A percentile compares a stretch with the other conserved stretches of the same genome.
phyloP scores from a whole-genome alignment of 1,140 invertebrate genomes.

The Drosophila jambulina region DNA sequence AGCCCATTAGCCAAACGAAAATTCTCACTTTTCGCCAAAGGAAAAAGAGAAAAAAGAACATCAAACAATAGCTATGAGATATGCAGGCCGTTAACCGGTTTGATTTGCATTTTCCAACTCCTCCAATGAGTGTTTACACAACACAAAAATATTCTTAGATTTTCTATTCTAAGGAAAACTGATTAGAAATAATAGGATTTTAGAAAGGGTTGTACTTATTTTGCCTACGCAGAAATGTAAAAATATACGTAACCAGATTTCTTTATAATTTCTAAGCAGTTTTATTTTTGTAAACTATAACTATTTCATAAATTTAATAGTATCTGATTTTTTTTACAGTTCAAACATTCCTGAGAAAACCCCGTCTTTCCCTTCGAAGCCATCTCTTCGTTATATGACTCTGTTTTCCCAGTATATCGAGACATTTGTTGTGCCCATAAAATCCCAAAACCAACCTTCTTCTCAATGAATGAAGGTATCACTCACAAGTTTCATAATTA shows the following conservation, averaged over 20 bases:
- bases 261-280: no score
- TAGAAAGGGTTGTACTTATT: background rate
- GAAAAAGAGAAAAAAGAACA: conserved; percentile 41
- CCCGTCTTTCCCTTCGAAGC: no score
- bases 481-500: conserved; percentile 37
- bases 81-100: conserved; percentile 60
- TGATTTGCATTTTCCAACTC: conserved; percentile 41
- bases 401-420: conserved; percentile 3
- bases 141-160: background rate
- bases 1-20: conserved; percentile 58
- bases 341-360: background rate
- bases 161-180: background rate
- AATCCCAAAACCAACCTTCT: background rate
- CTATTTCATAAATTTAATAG: no score
- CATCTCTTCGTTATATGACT: background rate
- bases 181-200: background rate
- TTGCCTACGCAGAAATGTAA: no score
- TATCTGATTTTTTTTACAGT: background rate
- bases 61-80: conserved; percentile 32
- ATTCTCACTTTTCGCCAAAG: conserved; percentile 74
- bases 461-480: conserved; percentile 29
- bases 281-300: no score
- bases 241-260: no score
- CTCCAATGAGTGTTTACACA: background rate
- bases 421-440: conserved; percentile 22